Percentiles rank a stretch among this genome's conserved stretches.
phyloP scores from a whole-genome alignment of 2,888 invertebrate species.

The Agriopis marginaria region DNA sequence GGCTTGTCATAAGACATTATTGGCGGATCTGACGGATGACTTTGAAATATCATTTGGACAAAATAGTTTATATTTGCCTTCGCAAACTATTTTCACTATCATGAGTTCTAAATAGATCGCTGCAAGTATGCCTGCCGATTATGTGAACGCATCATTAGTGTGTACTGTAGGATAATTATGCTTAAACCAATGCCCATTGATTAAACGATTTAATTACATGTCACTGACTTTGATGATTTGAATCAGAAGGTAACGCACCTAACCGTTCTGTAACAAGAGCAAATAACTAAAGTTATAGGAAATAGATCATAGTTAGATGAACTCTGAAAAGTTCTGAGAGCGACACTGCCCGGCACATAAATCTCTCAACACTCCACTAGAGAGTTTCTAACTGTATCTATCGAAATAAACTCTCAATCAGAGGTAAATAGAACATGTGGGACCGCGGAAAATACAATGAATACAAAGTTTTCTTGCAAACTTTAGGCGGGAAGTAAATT shows the following conservation, averaged over 20 bases:
- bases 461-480: conserved; percentile 17
- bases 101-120: background rate
- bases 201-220: background rate
- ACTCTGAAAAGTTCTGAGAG: conserved; percentile 9
- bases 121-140: background rate
- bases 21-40: background rate
- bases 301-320: conserved; percentile 15
- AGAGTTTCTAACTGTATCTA: background rate
- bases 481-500: conserved; percentile 18
- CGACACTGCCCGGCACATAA: conserved; percentile 2
- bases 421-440: conserved; percentile 1
- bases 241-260: background rate
- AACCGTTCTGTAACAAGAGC: background rate
- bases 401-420: conserved; percentile 9
- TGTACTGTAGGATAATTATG: no score
- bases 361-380: background rate
- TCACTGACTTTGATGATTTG: background rate
- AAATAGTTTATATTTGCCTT: conserved; percentile 17
- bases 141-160: background rate
- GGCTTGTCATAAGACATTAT: conserved; percentile 15
- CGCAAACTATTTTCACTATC: conserved; percentile 2
- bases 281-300: conserved; percentile 8
- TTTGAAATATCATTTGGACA: conserved; percentile 11
- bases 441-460: background rate
- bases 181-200: no score